A percentile compares a stretch with the other conserved stretches of the same genome.
phyloP scores from a whole-genome alignment of 2,888 invertebrate species.

The Bellardia pandia region DNA sequence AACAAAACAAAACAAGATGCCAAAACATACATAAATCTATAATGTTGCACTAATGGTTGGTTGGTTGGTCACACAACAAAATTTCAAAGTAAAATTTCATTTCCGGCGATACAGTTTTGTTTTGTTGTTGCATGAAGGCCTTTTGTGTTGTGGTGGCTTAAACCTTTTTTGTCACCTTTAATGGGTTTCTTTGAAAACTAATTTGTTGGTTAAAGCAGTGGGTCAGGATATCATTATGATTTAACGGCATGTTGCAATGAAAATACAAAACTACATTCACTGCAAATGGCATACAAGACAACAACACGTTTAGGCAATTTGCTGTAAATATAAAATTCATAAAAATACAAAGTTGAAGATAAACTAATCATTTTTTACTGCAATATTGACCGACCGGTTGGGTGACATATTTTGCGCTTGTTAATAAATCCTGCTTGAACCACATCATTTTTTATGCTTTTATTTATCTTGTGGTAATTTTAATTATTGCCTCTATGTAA shows the following conservation, averaged over 20 bases:
- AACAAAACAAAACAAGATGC: neutral
- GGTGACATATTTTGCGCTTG: slow-evolving; percentile 54
- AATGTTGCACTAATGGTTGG: neutral
- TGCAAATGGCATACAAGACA: neutral
- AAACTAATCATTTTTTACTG: slow-evolving; percentile 11
- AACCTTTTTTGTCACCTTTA: neutral
- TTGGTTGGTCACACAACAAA: neutral
- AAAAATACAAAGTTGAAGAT: neutral
- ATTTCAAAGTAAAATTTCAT: slow-evolving; percentile 7
- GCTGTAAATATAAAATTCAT: neutral
- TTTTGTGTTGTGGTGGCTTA: slow-evolving; percentile 5
- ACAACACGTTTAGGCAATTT: slow-evolving; percentile 51
- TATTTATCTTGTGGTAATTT: neutral
- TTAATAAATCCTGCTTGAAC: slow-evolving; percentile 53
- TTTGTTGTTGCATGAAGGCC: neutral
- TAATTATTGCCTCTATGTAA: neutral
- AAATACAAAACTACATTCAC: slow-evolving; percentile 36
- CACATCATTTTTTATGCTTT: slow-evolving; percentile 14
- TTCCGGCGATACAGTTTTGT: slow-evolving; percentile 52
- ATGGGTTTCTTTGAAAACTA: neutral
- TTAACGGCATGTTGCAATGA: neutral
- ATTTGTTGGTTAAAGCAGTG: slow-evolving; percentile 35
- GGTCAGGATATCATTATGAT: slow-evolving; percentile 56
- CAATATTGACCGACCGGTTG: slow-evolving; percentile 44
- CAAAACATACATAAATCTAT: slow-evolving; percentile 13